Percentiles rank a stretch among this genome's conserved stretches.
Conservation (phyloP, 2,888 invertebrate genomes). For the Chaitophorus viminalis region DNA sequence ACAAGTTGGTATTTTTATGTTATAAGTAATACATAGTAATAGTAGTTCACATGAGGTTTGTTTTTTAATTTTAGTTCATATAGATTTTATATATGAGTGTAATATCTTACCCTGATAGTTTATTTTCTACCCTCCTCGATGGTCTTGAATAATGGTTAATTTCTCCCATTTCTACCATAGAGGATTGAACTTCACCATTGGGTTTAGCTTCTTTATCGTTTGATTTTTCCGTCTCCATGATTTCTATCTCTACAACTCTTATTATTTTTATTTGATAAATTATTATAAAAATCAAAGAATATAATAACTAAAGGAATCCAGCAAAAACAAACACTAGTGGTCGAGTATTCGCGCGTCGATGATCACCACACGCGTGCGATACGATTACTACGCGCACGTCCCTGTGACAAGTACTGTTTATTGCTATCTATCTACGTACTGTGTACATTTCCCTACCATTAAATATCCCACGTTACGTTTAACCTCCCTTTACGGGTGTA, state of each 20-base stretch:
- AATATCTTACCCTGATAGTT: slow-evolving; percentile 35
- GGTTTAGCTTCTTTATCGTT: neutral
- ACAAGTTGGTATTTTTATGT: too few relatives aligned
- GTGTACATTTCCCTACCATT: neutral
- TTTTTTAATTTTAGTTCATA: neutral
- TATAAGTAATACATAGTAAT: too few relatives aligned
- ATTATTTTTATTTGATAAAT: neutral
- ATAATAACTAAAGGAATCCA: neutral
- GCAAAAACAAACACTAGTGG: neutral
- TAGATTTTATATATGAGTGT: neutral
- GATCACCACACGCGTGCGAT: slow-evolving; percentile 23
- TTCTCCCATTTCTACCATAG: slow-evolving; percentile 22
- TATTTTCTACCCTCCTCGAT: neutral
- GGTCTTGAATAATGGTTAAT: neutral
- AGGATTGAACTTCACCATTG: neutral
- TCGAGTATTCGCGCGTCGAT: neutral
- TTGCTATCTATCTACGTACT: neutral
- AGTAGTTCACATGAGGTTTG: too few relatives aligned
- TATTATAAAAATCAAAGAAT: too few relatives aligned
- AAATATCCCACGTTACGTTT: neutral
- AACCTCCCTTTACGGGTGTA: slow-evolving; percentile 13
- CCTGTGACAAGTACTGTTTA: slow-evolving; percentile 29
- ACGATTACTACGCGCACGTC: slow-evolving; percentile 40
- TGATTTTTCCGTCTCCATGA: slow-evolving; percentile 10
- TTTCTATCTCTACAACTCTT: neutral